Evolutionary conservation across 2,888 invertebrate species (phyloP).

Genomic region (Leucozona laternaria): DNA sequence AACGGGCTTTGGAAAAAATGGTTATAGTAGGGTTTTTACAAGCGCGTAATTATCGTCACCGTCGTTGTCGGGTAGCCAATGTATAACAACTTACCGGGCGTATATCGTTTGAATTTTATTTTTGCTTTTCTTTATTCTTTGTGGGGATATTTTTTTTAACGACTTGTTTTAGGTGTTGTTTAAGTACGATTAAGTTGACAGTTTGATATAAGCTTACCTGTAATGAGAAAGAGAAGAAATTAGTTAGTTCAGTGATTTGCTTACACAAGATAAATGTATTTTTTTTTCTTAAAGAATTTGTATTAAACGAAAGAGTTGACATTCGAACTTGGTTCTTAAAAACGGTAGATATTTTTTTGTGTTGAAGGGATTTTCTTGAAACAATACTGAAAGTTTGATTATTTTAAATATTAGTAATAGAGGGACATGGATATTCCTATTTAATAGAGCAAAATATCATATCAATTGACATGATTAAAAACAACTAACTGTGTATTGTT

Average conservation of each 20-base stretch:
- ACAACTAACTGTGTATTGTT: no score
- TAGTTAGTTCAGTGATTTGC: slow-evolving; percentile 39
- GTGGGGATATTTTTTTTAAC: neutral
- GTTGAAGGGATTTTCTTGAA: neutral
- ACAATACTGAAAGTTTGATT: neutral
- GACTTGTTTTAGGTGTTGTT: slow-evolving; percentile 48
- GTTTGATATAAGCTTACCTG: slow-evolving; percentile 65
- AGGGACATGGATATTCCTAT: no score
- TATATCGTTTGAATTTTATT: slow-evolving; percentile 13
- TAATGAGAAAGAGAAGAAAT: slow-evolving; percentile 60
- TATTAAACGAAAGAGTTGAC: slow-evolving; percentile 25
- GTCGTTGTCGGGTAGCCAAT: slow-evolving; percentile 31
- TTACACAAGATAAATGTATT: slow-evolving; percentile 27
- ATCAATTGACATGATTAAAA: no score
- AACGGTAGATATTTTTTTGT: neutral
- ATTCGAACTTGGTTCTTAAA: slow-evolving; percentile 6
- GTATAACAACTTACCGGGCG: slow-evolving; percentile 50
- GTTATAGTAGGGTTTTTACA: slow-evolving; percentile 34
- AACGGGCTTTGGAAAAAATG: slow-evolving; percentile 33
- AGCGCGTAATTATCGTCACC: slow-evolving; percentile 61
- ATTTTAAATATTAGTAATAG: no score
- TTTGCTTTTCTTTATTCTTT: neutral
- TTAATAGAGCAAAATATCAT: no score
- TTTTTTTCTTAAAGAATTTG: neutral
- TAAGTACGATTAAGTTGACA: slow-evolving; percentile 58